Evolutionary conservation across 2,113 vertebrate genomes (phyloP).

Genomic region (Gobius niger): DNA sequence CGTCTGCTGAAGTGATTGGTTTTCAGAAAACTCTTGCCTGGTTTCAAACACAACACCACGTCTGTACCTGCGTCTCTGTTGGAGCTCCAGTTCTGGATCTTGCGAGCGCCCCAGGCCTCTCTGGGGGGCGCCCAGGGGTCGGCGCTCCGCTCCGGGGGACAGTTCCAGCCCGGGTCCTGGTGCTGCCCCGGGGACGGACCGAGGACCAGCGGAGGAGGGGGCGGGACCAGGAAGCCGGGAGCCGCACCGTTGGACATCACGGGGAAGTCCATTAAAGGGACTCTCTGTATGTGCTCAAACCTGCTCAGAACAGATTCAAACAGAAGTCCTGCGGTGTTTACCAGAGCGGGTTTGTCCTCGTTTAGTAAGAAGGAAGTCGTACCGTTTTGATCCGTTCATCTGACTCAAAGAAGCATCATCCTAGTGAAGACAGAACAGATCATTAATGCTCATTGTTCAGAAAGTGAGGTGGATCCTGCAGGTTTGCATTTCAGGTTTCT

Average conservation of each 20-base stretch:
- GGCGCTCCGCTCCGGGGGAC: slow-evolving; percentile 22
- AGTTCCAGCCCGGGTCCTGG: slow-evolving; percentile 51
- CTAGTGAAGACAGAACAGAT: slow-evolving; percentile 52
- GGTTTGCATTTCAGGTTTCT: no score
- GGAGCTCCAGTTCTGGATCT: slow-evolving; percentile 41
- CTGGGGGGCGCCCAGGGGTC: slow-evolving; percentile 28
- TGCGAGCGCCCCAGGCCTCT: slow-evolving; percentile 22
- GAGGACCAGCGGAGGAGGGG: slow-evolving; percentile 72
- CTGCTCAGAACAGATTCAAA: slow-evolving; percentile 35
- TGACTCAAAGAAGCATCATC: slow-evolving; percentile 61
- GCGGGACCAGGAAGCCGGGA: slow-evolving; percentile 54
- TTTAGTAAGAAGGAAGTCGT: not conserved
- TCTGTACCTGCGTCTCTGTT: slow-evolving; percentile 22
- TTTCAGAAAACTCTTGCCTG: no score
- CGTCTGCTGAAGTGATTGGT: not conserved
- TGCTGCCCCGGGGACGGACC: slow-evolving; percentile 50
- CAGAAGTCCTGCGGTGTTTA: not conserved
- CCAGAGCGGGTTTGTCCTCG: no score
- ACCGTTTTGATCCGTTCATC: slow-evolving; percentile 70
- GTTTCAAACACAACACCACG: no score
- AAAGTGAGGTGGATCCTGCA: no score
- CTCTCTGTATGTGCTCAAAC: slow-evolving; percentile 71
- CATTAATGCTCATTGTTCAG: no score
- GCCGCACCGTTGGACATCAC: slow-evolving; percentile 71
- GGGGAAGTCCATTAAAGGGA: slow-evolving; percentile 63